A percentile compares a stretch with the other conserved stretches of the same genome.
These are phyloP conservation scores for Cryptoprocta ferox DNA, from an alignment of 2,797 vertebrate genomes.

Conservation along the genomic window DNA sequence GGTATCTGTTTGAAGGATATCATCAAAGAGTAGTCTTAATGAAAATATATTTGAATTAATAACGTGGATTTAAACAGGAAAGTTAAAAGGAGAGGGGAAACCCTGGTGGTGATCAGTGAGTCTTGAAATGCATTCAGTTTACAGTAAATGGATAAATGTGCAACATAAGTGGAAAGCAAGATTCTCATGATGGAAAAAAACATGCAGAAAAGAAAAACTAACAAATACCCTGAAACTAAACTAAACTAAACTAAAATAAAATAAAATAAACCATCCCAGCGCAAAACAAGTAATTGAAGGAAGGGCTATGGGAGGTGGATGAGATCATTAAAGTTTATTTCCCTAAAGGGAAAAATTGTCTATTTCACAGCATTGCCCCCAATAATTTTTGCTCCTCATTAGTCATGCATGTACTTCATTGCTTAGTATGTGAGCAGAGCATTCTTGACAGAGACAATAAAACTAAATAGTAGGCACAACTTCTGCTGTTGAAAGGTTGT, in stretches of 20 bases:
- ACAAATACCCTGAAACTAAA: not conserved
- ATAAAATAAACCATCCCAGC: not conserved
- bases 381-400: not conserved
- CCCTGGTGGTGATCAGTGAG: not conserved
- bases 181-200: not conserved
- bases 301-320: not conserved
- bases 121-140: not conserved
- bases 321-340: not conserved
- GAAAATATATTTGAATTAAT: not conserved
- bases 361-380: not conserved
- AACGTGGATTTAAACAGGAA: not conserved
- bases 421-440: not conserved
- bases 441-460: not conserved
- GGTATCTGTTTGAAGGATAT: not conserved
- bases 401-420: not conserved
- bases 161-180: not conserved
- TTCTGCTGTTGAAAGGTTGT: conserved; percentile 27
- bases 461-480: conserved; percentile 37
- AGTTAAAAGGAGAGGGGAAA: not conserved
- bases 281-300: not conserved
- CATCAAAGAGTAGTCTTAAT: not conserved
- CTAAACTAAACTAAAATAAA: not conserved
- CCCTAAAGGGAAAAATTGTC: not conserved
- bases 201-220: not conserved
- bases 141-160: not conserved